A percentile compares a stretch with the other conserved stretches of the same genome.
Evolutionary conservation across 1,140 invertebrate species (phyloP).

Genomic region (Trypoxylus dichotomus): DNA sequence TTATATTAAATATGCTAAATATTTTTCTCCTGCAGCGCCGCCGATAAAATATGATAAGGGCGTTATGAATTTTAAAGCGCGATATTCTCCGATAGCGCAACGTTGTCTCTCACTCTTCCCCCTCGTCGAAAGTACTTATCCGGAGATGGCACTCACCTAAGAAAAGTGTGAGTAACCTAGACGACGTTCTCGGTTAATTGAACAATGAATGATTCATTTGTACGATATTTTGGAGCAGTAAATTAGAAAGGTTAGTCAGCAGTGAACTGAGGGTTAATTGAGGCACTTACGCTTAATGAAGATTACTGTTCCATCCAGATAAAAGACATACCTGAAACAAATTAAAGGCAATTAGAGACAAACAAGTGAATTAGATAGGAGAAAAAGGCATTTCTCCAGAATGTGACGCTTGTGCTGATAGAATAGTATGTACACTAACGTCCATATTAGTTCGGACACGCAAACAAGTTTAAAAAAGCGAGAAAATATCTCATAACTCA

Average conservation of each 20-base stretch:
- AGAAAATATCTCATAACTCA: no score
- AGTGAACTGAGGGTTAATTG: constrained; percentile 8
- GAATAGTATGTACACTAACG: background rate
- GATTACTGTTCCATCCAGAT: background rate
- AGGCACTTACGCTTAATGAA: constrained; percentile 22
- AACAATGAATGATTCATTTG: constrained; percentile 23
- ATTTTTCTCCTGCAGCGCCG: constrained; percentile 11
- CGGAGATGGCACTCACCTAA: background rate
- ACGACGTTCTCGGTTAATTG: background rate
- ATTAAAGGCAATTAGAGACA: constrained; percentile 18
- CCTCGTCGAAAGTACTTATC: background rate
- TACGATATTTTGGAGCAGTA: background rate
- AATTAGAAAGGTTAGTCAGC: constrained; percentile 24
- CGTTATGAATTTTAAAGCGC: constrained; percentile 14
- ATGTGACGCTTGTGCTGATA: background rate
- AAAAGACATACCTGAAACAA: constrained; percentile 14
- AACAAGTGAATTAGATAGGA: background rate
- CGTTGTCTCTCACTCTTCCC: background rate
- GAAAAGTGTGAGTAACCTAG: background rate
- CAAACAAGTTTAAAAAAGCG: no score
- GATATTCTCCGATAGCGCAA: background rate
- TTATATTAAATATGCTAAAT: constrained; percentile 26
- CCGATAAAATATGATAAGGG: constrained; percentile 1
- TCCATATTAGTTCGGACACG: no score
- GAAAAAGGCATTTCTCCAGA: background rate